Percentiles rank a stretch among this genome's conserved stretches.
phyloP scores from a whole-genome alignment of 92 coral and sea anemone species.

The Meandrina meandrites region DNA sequence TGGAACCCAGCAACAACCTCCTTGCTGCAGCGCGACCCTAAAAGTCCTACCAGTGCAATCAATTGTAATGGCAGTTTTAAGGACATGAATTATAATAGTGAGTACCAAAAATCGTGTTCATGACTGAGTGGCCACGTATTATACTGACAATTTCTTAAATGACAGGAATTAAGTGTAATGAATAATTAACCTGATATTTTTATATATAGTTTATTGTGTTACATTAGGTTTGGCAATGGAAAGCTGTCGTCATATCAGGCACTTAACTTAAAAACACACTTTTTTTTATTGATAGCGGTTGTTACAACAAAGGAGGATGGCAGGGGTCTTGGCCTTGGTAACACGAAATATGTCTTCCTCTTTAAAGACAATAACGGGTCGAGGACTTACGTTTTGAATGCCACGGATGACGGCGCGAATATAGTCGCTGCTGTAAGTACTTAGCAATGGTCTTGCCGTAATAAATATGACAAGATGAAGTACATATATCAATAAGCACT shows the following conservation, averaged over 20 bases:
- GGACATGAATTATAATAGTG: not conserved
- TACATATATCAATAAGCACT: too few species aligned
- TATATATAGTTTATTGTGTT: too few species aligned
- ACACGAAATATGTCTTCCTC: not conserved
- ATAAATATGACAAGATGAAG: too few species aligned
- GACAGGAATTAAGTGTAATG: too few species aligned
- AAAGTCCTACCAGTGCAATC: not conserved
- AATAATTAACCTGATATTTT: too few species aligned
- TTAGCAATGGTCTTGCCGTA: not conserved
- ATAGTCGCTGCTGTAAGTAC: not conserved
- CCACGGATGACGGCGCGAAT: not conserved
- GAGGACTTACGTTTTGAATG: not conserved
- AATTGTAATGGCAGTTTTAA: not conserved
- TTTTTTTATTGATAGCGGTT: not conserved
- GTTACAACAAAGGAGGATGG: not conserved
- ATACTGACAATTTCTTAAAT: too few species aligned
- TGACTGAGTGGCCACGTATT: too few species aligned
- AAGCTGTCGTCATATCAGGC: too few species aligned
- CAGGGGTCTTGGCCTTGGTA: too few species aligned
- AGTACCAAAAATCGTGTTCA: not conserved
- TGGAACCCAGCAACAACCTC: conserved; percentile 27
- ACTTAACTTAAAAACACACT: not conserved
- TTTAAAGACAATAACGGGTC: not conserved
- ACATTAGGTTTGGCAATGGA: too few species aligned
- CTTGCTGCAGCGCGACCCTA: not conserved